These are phyloP conservation scores for Nysson spinosus DNA, from an alignment of 2,888 invertebrate species.

Conservation along the genomic window DNA sequence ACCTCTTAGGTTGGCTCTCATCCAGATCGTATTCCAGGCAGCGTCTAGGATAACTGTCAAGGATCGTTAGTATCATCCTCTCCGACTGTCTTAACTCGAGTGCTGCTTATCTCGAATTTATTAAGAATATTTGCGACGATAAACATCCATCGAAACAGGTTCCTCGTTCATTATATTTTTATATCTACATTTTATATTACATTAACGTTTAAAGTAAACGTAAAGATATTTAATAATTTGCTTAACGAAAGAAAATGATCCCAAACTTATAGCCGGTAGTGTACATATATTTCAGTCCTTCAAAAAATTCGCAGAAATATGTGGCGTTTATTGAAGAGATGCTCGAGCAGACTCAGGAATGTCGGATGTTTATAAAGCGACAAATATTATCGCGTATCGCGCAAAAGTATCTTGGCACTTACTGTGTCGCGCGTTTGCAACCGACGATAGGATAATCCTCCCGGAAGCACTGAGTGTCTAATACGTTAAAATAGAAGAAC, in stretches of 20 bases:
- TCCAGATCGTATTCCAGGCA: slow-evolving; percentile 72
- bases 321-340: too few relatives aligned
- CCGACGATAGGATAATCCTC: slow-evolving; percentile 80
- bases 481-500: slow-evolving; percentile 79
- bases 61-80: slow-evolving; percentile 43
- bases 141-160: not conserved
- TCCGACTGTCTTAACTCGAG: slow-evolving; percentile 8
- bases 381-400: not conserved
- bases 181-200: too few relatives aligned
- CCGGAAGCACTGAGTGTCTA: slow-evolving; percentile 81
- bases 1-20: slow-evolving; percentile 64
- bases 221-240: too few relatives aligned
- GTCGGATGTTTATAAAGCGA: not conserved
- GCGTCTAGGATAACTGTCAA: slow-evolving; percentile 62
- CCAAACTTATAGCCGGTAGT: too few relatives aligned
- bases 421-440: slow-evolving; percentile 80
- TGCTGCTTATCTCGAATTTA: not conserved
- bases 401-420: slow-evolving; percentile 57
- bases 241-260: too few relatives aligned
- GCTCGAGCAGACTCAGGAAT: not conserved
- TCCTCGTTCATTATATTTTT: too few relatives aligned
- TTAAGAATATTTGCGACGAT: not conserved
- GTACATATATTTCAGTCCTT: too few relatives aligned
- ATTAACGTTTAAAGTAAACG: too few relatives aligned
- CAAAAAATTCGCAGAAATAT: too few relatives aligned